Percentiles rank a stretch among this genome's conserved stretches.
phyloP scores from a whole-genome alignment of 2,113 vertebrate genomes.

The Thalassoma bifasciatum region DNA sequence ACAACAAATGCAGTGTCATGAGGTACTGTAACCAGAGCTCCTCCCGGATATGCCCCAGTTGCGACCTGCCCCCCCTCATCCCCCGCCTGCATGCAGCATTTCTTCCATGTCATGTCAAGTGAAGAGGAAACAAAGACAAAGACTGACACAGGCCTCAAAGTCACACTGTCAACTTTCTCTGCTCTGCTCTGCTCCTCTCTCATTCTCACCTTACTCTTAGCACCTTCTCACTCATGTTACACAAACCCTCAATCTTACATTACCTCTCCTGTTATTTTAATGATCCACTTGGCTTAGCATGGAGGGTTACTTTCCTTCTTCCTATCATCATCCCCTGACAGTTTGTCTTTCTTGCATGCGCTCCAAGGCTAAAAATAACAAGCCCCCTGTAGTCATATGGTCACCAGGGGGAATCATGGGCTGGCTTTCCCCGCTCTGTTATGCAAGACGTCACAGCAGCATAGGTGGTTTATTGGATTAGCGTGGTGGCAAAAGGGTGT shows the following conservation, averaged over 20 bases:
- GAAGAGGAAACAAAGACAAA: conserved; percentile 56
- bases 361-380: conserved; percentile 77
- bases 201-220: conserved; percentile 38
- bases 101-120: conserved; percentile 45
- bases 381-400: conserved; percentile 40
- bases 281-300: conserved; percentile 47
- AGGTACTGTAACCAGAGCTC: conserved; percentile 53
- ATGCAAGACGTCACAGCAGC: conserved; percentile 66
- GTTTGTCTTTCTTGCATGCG: conserved; percentile 51
- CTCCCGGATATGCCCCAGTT: conserved; percentile 45
- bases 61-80: neutral
- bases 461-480: conserved; percentile 76
- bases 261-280: conserved; percentile 62
- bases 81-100: conserved; percentile 21
- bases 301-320: conserved; percentile 44
- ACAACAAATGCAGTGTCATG: conserved; percentile 59
- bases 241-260: conserved; percentile 52
- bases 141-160: conserved; percentile 53
- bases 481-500: conserved; percentile 36
- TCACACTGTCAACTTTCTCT: conserved; percentile 47
- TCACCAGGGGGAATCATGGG: conserved; percentile 51
- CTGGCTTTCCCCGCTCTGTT: conserved; percentile 60
- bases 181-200: conserved; percentile 14
- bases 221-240: conserved; percentile 56
- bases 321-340: conserved; percentile 30